phyloP scores from a whole-genome alignment of 2,888 invertebrate species.

The Lucinisca nassula region DNA sequence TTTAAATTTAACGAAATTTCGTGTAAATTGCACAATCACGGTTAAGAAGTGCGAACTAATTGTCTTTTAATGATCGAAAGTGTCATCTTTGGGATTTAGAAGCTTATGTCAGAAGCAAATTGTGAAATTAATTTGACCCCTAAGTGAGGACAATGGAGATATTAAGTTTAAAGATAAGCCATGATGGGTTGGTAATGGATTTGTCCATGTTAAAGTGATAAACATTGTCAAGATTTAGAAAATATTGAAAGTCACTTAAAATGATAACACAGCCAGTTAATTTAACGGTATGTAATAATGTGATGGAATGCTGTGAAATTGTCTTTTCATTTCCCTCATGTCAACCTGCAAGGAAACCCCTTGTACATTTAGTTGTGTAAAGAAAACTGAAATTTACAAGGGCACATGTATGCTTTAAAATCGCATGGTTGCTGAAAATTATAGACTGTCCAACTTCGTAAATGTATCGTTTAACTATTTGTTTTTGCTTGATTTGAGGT shows the following conservation, averaged over 20 bases:
- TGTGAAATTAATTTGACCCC: neutral
- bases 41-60: neutral
- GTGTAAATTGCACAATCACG: neutral
- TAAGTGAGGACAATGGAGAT: neutral
- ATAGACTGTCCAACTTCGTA: too few relatives aligned
- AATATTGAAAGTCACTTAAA: neutral
- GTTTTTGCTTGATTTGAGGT: too few relatives aligned
- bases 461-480: too few relatives aligned
- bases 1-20: neutral
- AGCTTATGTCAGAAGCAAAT: neutral
- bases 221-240: constrained; percentile 23
- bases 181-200: neutral
- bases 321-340: too few relatives aligned
- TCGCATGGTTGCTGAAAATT: too few relatives aligned
- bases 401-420: too few relatives aligned
- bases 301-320: too few relatives aligned
- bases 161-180: neutral
- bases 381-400: too few relatives aligned
- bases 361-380: too few relatives aligned
- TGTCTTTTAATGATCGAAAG: neutral
- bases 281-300: too few relatives aligned
- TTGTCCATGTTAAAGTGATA: constrained; percentile 4
- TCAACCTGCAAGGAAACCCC: too few relatives aligned
- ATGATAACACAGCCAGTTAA: too few relatives aligned
- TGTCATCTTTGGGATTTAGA: neutral